A percentile compares a stretch with the other conserved stretches of the same genome.
These are phyloP conservation scores for Stenotaenia linearis DNA, from an alignment of 2,888 invertebrate species.

Conservation along the genomic window DNA sequence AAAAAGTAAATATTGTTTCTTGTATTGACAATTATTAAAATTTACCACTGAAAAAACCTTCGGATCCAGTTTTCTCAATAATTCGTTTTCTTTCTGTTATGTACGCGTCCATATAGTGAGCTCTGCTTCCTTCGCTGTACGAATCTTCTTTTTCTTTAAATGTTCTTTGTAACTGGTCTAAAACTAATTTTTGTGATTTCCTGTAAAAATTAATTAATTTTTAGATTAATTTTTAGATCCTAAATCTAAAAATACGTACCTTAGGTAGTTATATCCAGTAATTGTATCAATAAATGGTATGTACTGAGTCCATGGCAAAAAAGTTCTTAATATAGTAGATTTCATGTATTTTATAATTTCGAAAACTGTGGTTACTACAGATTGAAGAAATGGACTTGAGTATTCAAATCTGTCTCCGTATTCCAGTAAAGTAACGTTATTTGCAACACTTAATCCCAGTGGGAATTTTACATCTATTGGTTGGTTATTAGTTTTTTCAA, in stretches of 20 bases:
- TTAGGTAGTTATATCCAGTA: background rate
- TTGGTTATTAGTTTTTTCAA: background rate
- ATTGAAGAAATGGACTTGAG: background rate
- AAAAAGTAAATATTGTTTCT: background rate
- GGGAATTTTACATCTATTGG: background rate
- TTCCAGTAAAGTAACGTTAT: background rate
- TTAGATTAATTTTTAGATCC: too few species aligned
- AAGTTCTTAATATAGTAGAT: background rate
- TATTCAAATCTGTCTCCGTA: background rate
- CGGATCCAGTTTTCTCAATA: background rate
- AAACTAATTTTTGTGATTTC: background rate
- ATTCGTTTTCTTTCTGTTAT: background rate
- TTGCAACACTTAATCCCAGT: background rate
- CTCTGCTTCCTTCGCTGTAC: background rate
- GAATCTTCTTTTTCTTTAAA: background rate
- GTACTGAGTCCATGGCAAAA: background rate
- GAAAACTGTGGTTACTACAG: background rate
- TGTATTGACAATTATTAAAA: background rate
- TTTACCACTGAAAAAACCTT: conserved; percentile 1
- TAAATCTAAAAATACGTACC: background rate
- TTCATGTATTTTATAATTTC: background rate
- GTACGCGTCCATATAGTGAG: background rate
- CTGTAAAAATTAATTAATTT: background rate
- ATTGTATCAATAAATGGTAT: background rate
- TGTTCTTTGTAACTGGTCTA: background rate